Conservation (phyloP, 1,140 invertebrate genomes). For the Drosophila prosaltans region DNA sequence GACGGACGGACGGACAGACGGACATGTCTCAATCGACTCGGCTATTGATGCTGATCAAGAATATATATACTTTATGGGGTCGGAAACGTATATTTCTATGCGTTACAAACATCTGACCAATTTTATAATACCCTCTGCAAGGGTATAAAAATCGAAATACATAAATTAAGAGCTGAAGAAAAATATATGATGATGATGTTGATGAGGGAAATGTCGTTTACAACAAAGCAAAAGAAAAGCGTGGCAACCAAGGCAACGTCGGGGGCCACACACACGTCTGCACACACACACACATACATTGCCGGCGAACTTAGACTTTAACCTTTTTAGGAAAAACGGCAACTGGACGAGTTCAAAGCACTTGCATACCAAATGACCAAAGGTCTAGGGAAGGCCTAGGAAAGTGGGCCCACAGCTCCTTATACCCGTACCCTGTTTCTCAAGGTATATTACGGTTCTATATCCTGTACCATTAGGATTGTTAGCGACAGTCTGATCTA, state of each 20-base stretch:
- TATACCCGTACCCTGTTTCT: background rate
- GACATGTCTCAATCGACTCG: no score
- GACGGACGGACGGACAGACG: no score
- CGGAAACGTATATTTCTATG: no score
- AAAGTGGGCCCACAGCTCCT: conserved; percentile 3
- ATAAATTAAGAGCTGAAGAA: conserved; percentile 68
- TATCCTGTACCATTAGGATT: no score
- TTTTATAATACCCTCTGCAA: no score
- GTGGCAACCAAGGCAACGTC: conserved; percentile 51
- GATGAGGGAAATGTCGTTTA: conserved; percentile 50
- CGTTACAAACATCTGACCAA: no score
- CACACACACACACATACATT: conserved; percentile 10
- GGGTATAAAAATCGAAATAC: conserved; percentile 50
- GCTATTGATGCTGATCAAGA: no score
- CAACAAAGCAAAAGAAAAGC: conserved; percentile 23
- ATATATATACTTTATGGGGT: no score
- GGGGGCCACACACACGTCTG: conserved; percentile 16
- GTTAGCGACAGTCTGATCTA: no score
- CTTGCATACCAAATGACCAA: conserved; percentile 74
- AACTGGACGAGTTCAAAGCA: conserved; percentile 58
- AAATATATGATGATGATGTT: conserved; percentile 65
- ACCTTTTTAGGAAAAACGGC: conserved; percentile 6
- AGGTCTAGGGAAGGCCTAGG: conserved; percentile 16
- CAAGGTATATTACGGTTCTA: no score
- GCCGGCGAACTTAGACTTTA: conserved; percentile 38